Evolutionary conservation across 2,113 vertebrate species (phyloP), one percentile per base, ranked within the genome.

Genomic region (Charina bottae): DNA sequence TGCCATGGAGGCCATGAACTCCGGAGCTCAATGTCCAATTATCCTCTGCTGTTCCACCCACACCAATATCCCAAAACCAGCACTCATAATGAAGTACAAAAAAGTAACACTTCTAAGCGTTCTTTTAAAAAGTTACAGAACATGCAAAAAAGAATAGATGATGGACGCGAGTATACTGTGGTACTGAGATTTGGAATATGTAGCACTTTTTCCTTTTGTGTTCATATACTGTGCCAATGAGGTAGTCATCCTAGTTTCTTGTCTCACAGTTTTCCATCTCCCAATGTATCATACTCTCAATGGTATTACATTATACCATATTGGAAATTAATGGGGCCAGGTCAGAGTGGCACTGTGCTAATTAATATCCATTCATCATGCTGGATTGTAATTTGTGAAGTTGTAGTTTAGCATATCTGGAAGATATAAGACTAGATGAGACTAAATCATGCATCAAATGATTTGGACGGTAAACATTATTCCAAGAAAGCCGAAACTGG

Each of bases 401-500:
- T 37, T 78, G 15, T 78, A 9, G 33, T 78, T 78, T 37, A 37
- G 37, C 2, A 8, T 78, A 37, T 78, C 68, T 37, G 72, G 72
- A 78, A 78, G 49, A 78, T 21, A 78, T 15, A 78, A 42, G 33
- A 6, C 17, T 78, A 37, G 33, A 37, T 19, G 21, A 78, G 33
- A 7, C 17, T 78, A 78, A 78, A 78, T 42, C 72, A 78, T 42
- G 49, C 12, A 85, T 53, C 64, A 68, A 49, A 89, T 19, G 60
- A 3, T 58, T 85, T 85, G 49, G 84, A 85, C 6, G 26, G 11
- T 62, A 83, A 49, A 90, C 90, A 2, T 33, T 23, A 60, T 94
- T 93, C 23, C 91, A 68, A 92, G 92, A 93, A 96, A 96, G 83
- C 90, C 93, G 87, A 95, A 95, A 95, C 92, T 96, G 94, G 94